These are phyloP conservation scores for Cathartes aura DNA, from an alignment of 2,113 vertebrate genomes.

Conservation along the genomic window DNA sequence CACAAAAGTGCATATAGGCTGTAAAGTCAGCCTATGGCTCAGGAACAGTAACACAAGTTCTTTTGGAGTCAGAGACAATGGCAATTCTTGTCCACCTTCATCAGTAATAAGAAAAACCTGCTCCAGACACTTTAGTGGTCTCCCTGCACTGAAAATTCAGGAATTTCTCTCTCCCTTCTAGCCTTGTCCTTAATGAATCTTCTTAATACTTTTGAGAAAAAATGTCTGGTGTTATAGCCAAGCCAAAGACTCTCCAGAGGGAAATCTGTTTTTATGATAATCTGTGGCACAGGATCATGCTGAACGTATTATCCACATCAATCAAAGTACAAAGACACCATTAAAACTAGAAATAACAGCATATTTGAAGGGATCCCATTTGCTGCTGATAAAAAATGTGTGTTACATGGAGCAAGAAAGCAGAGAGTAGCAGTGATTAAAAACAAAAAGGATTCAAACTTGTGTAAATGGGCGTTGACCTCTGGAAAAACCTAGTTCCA, in stretches of 20 bases:
- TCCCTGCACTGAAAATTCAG: neutral
- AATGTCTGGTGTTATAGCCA: neutral
- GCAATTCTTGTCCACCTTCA: neutral
- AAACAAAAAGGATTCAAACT: neutral
- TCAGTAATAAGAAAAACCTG: neutral
- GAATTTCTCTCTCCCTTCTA: neutral
- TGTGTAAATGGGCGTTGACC: neutral
- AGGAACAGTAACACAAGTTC: neutral
- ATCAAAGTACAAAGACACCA: neutral
- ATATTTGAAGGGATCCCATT: neutral
- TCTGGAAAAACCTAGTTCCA: neutral
- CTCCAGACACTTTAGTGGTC: neutral
- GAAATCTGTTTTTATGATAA: neutral
- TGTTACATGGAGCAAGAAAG: neutral
- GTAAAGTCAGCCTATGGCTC: neutral
- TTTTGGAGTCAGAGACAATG: neutral
- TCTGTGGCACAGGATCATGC: neutral
- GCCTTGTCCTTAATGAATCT: neutral
- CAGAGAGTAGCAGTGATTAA: neutral
- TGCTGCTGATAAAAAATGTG: neutral
- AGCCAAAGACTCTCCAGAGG: neutral
- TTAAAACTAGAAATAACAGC: conserved; percentile 13
- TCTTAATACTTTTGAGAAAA: neutral
- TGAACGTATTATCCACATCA: neutral
- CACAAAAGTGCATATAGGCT: neutral